Conservation (phyloP, 2,797 vertebrate genomes). For the Acanthurus tractus region DNA sequence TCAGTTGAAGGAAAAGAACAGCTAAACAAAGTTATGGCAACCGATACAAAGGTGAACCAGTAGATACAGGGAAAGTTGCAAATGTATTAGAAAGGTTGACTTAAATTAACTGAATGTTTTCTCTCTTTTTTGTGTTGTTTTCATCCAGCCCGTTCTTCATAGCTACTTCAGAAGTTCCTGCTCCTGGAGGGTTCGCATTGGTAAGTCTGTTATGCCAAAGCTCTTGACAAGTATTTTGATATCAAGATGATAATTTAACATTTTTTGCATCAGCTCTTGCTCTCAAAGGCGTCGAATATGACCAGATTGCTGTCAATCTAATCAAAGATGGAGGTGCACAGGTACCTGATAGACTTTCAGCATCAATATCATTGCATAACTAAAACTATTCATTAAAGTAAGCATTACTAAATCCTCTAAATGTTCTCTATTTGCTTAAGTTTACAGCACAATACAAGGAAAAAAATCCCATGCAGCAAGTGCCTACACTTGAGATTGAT, state of each 20-base stretch:
- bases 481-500: constrained; percentile 94
- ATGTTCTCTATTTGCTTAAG: constrained; percentile 76
- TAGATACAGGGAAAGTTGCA: neutral
- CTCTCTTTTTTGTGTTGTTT: constrained; percentile 28
- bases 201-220: constrained; percentile 82
- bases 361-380: neutral
- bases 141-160: constrained; percentile 91
- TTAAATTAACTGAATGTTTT: constrained; percentile 10
- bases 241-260: neutral
- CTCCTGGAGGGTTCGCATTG: constrained; percentile 96
- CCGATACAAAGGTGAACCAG: constrained; percentile 81
- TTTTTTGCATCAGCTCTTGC: constrained; percentile 88
- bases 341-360: constrained; percentile 78
- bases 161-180: constrained; percentile 98
- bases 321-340: constrained; percentile 94
- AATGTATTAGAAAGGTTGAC: neutral
- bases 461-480: constrained; percentile 96
- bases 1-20: constrained; percentile 25
- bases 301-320: constrained; percentile 90
- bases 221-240: neutral
- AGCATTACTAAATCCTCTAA: neutral
- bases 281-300: constrained; percentile 93
- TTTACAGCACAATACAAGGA: constrained; percentile 87
- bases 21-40: constrained; percentile 76
- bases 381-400: neutral